Percentiles rank a stretch among this genome's conserved stretches.
phyloP scores from a whole-genome alignment of 1,140 invertebrate genomes.

The Vanessa atalanta region DNA sequence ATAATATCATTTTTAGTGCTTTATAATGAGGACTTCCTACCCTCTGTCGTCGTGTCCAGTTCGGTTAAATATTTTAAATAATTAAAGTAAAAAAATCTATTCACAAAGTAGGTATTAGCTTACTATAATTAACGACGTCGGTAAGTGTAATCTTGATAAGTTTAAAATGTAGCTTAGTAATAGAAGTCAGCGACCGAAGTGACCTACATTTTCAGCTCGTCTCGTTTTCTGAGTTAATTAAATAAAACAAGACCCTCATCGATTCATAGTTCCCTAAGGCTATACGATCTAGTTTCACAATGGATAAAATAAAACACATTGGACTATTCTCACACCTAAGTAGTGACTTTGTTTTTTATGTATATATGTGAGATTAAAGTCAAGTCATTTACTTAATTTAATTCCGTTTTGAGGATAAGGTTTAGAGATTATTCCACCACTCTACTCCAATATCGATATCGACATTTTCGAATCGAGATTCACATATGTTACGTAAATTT shows the following conservation, averaged over 20 bases:
- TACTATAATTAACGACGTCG: neutral
- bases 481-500: too few species aligned
- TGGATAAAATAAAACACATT: slow-evolving; percentile 2
- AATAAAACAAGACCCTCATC: slow-evolving; percentile 21
- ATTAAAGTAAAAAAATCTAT: too few species aligned
- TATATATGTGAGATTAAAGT: too few species aligned
- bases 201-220: neutral
- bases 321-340: neutral
- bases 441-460: too few species aligned
- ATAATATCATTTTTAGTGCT: too few species aligned
- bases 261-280: slow-evolving; percentile 10
- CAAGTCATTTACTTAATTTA: neutral
- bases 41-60: too few species aligned
- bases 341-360: neutral
- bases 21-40: too few species aligned
- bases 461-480: too few species aligned
- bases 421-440: too few species aligned
- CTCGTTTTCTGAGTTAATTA: slow-evolving; percentile 8
- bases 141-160: neutral
- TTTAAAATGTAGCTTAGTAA: neutral
- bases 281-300: slow-evolving; percentile 6
- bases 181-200: neutral
- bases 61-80: too few species aligned
- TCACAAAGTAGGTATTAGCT: too few species aligned
- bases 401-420: neutral